phyloP scores from a whole-genome alignment of 2,888 invertebrate genomes.

The Leptogaster cylindrica region DNA sequence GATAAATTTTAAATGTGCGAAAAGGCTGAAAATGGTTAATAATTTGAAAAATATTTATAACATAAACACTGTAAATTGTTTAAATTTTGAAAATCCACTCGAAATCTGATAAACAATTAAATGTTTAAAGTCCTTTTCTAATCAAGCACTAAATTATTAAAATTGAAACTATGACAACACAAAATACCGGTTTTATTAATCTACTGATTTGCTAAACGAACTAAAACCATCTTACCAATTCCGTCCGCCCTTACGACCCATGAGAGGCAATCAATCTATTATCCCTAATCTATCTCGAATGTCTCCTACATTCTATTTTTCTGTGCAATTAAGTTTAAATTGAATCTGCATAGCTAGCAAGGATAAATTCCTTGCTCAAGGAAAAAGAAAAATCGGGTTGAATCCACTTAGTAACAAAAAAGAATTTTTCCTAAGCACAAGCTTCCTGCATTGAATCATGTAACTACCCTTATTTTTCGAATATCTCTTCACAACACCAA shows the following conservation, averaged over 20 bases:
- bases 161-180: too few relatives aligned
- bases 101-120: too few relatives aligned
- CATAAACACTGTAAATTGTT: too few relatives aligned
- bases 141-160: too few relatives aligned
- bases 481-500: neutral
- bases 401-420: slow-evolving; percentile 14
- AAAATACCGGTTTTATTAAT: too few relatives aligned
- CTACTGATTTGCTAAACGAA: too few relatives aligned
- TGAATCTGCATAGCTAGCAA: slow-evolving; percentile 19
- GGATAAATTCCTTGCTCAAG: neutral
- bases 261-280: neutral
- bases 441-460: neutral
- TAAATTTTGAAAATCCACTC: too few relatives aligned
- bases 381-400: neutral
- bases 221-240: slow-evolving; percentile 3
- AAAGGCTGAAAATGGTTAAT: too few relatives aligned
- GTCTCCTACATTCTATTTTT: slow-evolving; percentile 1
- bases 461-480: neutral
- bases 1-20: too few relatives aligned
- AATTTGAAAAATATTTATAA: too few relatives aligned
- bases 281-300: slow-evolving; percentile 1
- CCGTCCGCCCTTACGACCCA: neutral
- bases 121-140: too few relatives aligned
- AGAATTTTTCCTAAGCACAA: neutral
- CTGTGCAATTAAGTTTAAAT: slow-evolving; percentile 22